Evolutionary conservation across 2,888 invertebrate genomes (phyloP), one percentile per base, ranked within the genome.

Genomic region (Drosophila differens): DNA sequence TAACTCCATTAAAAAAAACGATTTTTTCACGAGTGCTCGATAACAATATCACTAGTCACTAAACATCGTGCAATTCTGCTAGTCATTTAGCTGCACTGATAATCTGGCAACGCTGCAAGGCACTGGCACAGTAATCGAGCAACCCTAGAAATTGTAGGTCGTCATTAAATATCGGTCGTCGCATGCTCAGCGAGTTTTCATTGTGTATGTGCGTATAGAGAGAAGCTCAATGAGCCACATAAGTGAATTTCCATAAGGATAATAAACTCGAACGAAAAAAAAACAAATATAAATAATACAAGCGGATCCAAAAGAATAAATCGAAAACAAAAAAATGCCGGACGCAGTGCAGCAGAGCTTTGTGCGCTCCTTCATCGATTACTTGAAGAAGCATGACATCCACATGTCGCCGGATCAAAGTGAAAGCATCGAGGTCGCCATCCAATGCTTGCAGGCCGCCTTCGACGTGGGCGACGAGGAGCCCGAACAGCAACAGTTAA

Each of bases 401-500:
- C 25, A 25, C 4, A 90, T 94, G 67, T 82, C 92, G 9, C 80
- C 92, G 28, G 93, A 93, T 83, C 92, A 91, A 33, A 87, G 91
- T 30, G 93, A 93, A 80, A 94, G 94, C 75, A 85, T 98, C 60
- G 98, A 98, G 94, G 99, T 99, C 69, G 98, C 98, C 47, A 96
- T 97, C 81, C 99, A 99, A 94, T 99, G 99, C 93, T 94, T 99
- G 82, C 98, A 99, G 94, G 97, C 97, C 57, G 97, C 98, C 10
- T 99, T 97, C 93, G 96, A 96, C 81, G 94, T 98, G 1, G 94
- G 82, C 5, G 91, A 91, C 1, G 72, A 76, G 7, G 76, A 69
- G 12, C 61, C 70, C 39, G 69, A 74, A 14, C 62, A 69, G 57
- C 22, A 74, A n/a, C 62, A 69, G 57, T n/a, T 70, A 5, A 55